phyloP scores from a whole-genome alignment of 2,113 vertebrate species.

The Prunella fulvescens region DNA sequence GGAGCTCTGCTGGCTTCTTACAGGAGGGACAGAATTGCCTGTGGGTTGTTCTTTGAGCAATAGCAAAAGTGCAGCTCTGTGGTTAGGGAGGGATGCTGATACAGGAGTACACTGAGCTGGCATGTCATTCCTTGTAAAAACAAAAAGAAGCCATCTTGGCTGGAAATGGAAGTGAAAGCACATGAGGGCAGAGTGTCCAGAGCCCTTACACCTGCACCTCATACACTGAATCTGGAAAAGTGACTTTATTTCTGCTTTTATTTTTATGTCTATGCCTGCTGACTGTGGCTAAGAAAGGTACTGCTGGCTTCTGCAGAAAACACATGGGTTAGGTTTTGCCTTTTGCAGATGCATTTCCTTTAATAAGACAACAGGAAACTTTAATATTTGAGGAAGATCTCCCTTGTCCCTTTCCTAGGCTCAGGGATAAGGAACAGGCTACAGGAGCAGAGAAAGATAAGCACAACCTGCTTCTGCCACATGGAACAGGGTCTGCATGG shows the following conservation, averaged over 20 bases:
- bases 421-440: background rate
- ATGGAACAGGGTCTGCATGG: background rate
- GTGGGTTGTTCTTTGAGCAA: background rate
- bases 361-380: background rate
- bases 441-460: background rate
- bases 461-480: background rate
- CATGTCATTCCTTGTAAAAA: background rate
- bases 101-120: background rate
- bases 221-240: background rate
- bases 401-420: background rate
- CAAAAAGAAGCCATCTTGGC: background rate
- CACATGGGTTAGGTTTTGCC: background rate
- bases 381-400: background rate
- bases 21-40: background rate
- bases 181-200: background rate
- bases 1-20: background rate
- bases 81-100: background rate
- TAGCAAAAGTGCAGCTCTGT: background rate
- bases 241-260: background rate
- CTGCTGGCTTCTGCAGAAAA: background rate
- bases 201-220: background rate
- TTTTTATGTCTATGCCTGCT: background rate
- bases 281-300: background rate
- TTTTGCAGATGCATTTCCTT: background rate
- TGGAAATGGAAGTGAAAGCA: background rate